phyloP scores from a whole-genome alignment of 2,797 vertebrate genomes.

The Spheniscus humboldti region DNA sequence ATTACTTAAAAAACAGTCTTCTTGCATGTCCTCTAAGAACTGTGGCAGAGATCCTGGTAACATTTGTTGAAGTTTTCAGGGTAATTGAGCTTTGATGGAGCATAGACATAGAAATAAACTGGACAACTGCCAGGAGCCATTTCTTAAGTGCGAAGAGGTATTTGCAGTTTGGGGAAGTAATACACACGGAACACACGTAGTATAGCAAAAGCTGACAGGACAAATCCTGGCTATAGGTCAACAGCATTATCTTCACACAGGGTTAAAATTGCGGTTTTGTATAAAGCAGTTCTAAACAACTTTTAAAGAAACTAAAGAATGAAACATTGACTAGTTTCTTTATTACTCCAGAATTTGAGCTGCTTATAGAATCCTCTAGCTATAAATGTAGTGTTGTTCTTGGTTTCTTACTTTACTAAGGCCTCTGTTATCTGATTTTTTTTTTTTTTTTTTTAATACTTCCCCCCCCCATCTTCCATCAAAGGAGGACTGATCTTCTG shows the following conservation, averaged over 20 bases:
- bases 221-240: background rate
- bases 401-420: background rate
- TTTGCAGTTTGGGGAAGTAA: conserved; percentile 10
- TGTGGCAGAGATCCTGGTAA: conserved; percentile 2
- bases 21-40: conserved; percentile 4
- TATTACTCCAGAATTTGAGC: background rate
- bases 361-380: background rate
- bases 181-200: background rate
- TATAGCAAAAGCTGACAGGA: background rate
- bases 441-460: background rate
- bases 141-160: conserved; percentile 20
- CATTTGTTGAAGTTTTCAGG: conserved; percentile 29
- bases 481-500: background rate
- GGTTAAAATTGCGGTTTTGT: background rate
- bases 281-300: background rate
- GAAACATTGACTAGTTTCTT: background rate
- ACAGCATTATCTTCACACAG: background rate
- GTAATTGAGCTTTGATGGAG: conserved; percentile 49
- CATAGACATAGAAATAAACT: conserved; percentile 39
- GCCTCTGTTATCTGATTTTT: background rate
- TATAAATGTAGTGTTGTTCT: background rate
- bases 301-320: conserved; percentile 6
- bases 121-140: conserved; percentile 3
- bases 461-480: background rate
- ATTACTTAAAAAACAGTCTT: background rate